Base-by-base conservation (phyloP, 2,888 invertebrate genomes). In the Hetaerina titia region DNA sequence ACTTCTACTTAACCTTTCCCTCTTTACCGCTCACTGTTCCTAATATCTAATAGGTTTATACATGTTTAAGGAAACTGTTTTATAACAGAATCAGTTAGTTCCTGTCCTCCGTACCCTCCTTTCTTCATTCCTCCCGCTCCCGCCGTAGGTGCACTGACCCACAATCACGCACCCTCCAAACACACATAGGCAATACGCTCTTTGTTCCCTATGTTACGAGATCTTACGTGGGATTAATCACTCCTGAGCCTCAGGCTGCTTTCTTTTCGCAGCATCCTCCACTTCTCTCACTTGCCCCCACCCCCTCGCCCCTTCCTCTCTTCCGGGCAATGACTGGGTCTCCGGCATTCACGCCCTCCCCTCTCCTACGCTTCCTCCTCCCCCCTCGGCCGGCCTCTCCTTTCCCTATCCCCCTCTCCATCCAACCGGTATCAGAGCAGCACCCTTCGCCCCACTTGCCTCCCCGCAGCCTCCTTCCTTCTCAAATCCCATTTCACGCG, bases 221-320 rank as follows among this genome's bases (percentile, higher is more conserved):
- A 64, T 64, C 90, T 90, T 90, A 64, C 64, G 64, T 64, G 90
- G 31, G 90, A 90, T 64, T 90, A 90, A 90, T 90, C 64, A 64
- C 90, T 64, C 64, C 11, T 45, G 19, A 90, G 90, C 64, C 90
- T 63, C 63, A 19, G 90, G 90, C n/a, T 15, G 22, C 64, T 90
- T 60, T 90, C 15, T 90, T 90, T 63, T 31, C 90, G 63, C 63
- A 45, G 45, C 63, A 90, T 90, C 63, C 22, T 90, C 25, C 63
- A 45, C 45, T 45, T 45, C 45, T 45, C 45, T 4, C 45, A 45
- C 4, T 45, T 64, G 7, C 45, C 64, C 90, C 45, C 19, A 31
- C 19, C 17, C 19, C 2, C 31, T 64, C 63, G 31, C 90, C 63
- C 45, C 25, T 22, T 64, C 90, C 90, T 22, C 64, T 60, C 90